These are phyloP conservation scores for Corythaeola cristata DNA, from an alignment of 2,113 vertebrate genomes.

Conservation along the genomic window DNA sequence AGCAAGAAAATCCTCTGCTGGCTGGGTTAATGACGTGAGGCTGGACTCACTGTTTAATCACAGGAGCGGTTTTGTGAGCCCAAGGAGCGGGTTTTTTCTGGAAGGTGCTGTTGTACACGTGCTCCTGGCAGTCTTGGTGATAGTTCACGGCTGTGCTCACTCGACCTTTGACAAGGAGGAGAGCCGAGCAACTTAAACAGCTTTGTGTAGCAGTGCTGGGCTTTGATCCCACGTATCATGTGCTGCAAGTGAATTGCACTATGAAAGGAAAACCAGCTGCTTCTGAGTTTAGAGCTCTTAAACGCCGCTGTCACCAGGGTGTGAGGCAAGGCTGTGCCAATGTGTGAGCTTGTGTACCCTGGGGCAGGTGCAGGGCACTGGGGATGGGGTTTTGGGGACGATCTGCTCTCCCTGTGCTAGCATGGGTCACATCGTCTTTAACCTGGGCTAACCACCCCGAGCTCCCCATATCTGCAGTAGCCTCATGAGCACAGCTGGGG, in stretches of 20 bases:
- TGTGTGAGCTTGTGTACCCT: too few species aligned
- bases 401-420: neutral
- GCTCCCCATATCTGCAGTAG: neutral
- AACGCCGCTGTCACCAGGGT: accelerated
- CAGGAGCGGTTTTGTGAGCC: neutral
- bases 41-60: neutral
- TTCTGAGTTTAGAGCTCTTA: neutral
- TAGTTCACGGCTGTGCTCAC: neutral
- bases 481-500: neutral
- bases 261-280: neutral
- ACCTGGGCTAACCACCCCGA: neutral
- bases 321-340: neutral
- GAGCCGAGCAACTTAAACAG: neutral
- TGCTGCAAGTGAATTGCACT: neutral
- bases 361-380: neutral
- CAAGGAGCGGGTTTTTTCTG: neutral
- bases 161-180: neutral
- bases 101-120: neutral
- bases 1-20: neutral
- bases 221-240: neutral
- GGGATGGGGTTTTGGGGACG: neutral
- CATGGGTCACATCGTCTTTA: neutral
- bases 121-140: neutral
- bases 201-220: neutral
- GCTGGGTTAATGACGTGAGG: accelerated